A percentile compares a stretch with the other conserved stretches of the same genome.
These are phyloP conservation scores for Shinisaurus crocodilurus DNA, from an alignment of 2,113 vertebrate species.

Conservation along the genomic window DNA sequence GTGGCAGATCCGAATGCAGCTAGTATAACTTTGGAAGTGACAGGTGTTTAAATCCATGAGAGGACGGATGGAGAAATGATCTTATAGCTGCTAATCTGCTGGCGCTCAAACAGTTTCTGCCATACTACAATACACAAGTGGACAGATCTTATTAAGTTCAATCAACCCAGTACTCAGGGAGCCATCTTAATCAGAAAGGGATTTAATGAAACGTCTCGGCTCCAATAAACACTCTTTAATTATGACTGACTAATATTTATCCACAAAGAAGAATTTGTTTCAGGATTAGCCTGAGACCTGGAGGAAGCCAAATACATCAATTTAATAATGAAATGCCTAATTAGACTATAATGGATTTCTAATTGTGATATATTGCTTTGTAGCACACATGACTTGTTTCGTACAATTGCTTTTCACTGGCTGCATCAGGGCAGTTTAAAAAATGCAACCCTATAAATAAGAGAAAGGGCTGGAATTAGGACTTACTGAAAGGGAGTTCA, in stretches of 20 bases:
- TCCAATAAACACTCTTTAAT: slow-evolving; percentile 73
- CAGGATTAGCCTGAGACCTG: slow-evolving; percentile 75
- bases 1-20: slow-evolving; percentile 25
- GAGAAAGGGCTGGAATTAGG: slow-evolving; percentile 6
- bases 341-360: slow-evolving; percentile 79
- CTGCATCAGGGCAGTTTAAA: slow-evolving; percentile 71
- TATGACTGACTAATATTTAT: slow-evolving; percentile 78
- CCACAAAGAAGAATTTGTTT: slow-evolving; percentile 78
- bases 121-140: slow-evolving; percentile 69
- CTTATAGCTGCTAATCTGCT: slow-evolving; percentile 45
- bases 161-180: slow-evolving; percentile 70
- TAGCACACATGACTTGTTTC: slow-evolving; percentile 73
- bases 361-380: slow-evolving; percentile 79
- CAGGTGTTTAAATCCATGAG: slow-evolving; percentile 31
- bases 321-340: slow-evolving; percentile 79
- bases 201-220: slow-evolving; percentile 77
- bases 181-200: slow-evolving; percentile 76
- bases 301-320: slow-evolving; percentile 75
- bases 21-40: slow-evolving; percentile 1
- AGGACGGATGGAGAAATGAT: slow-evolving; percentile 37
- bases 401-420: slow-evolving; percentile 73
- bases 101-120: slow-evolving; percentile 70
- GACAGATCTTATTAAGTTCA: slow-evolving; percentile 76
- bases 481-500: neutral
- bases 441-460: slow-evolving; percentile 69